Evolutionary conservation across 1,140 invertebrate genomes (phyloP).

Genomic region (Branchinecta lindahli): DNA sequence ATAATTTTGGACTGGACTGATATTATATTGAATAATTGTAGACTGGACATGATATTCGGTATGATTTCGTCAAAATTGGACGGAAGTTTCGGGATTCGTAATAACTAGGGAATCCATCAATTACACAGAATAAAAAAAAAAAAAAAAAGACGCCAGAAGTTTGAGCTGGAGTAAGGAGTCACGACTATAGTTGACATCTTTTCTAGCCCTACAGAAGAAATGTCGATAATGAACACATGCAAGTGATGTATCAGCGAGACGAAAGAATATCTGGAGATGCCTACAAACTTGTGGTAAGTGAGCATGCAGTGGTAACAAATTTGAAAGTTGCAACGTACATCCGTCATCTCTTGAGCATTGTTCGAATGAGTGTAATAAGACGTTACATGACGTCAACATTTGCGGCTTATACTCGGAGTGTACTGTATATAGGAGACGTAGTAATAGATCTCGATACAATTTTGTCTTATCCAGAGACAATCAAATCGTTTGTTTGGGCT

Average conservation of each 20-base stretch:
- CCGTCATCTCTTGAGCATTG: no score
- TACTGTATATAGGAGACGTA: no score
- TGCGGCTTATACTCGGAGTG: no score
- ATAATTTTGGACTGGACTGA: neutral
- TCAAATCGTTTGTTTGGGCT: no score
- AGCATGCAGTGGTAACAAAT: no score
- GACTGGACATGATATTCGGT: neutral
- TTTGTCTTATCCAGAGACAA: no score
- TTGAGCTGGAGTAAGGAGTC: neutral
- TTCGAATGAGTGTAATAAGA: no score
- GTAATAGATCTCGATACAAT: no score
- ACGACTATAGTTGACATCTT: neutral
- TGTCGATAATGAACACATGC: neutral
- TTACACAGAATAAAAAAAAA: neutral
- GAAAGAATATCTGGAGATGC: neutral
- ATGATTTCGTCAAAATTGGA: neutral
- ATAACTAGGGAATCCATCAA: neutral
- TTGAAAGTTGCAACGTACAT: no score
- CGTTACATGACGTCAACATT: no score
- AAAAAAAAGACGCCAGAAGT: neutral
- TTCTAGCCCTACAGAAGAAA: neutral
- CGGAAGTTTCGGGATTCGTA: neutral
- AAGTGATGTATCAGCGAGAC: slow-evolving; percentile 1
- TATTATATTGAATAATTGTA: neutral
- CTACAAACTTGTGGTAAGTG: neutral